A percentile compares a stretch with the other conserved stretches of the same genome.
phyloP scores from a whole-genome alignment of 2,888 invertebrate species.

The Serripes groenlandicus region DNA sequence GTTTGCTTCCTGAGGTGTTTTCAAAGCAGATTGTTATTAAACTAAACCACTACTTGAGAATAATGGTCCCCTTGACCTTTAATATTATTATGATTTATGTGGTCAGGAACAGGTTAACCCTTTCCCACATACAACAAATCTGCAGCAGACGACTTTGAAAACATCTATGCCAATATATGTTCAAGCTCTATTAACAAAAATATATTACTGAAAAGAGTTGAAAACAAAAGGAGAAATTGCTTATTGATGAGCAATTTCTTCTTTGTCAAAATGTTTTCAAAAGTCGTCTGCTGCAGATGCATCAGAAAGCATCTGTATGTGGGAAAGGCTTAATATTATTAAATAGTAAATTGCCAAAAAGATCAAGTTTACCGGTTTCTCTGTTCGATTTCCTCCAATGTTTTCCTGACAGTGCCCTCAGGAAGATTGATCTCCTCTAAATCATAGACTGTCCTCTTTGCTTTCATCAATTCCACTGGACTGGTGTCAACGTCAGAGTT shows the following conservation, averaged over 20 bases:
- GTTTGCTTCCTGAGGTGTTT: too few species aligned
- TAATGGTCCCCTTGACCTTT: too few species aligned
- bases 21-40: too few species aligned
- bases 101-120: too few species aligned
- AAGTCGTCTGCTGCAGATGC: not conserved
- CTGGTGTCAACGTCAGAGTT: slow-evolving; percentile 52
- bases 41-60: too few species aligned
- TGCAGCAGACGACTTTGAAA: too few species aligned
- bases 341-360: not conserved
- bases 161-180: too few species aligned
- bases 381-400: slow-evolving; percentile 90
- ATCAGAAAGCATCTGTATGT: not conserved
- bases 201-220: too few species aligned
- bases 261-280: not conserved
- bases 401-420: slow-evolving; percentile 90
- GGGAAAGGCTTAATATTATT: not conserved
- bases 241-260: not conserved
- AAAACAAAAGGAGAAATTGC: too few species aligned
- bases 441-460: slow-evolving; percentile 86
- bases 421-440: slow-evolving; percentile 90
- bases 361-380: slow-evolving; percentile 76
- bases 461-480: slow-evolving; percentile 1
- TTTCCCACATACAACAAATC: too few species aligned
- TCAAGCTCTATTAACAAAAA: too few species aligned
- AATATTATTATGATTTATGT: too few species aligned